These are phyloP conservation scores for Selenia dentaria DNA, from an alignment of 2,888 invertebrate genomes.

Conservation along the genomic window DNA sequence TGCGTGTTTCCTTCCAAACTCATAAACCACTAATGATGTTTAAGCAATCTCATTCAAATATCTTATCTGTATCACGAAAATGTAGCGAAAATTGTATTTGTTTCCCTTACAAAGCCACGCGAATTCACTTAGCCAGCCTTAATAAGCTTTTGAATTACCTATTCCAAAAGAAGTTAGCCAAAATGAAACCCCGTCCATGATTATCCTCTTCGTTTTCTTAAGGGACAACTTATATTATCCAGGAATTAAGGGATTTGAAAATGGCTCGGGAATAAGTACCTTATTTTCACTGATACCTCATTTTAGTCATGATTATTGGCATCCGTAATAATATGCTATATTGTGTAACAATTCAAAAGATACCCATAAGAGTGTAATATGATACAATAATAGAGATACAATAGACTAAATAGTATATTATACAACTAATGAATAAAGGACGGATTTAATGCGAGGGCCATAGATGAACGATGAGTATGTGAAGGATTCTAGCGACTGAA, in stretches of 20 bases:
- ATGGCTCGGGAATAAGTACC: not conserved
- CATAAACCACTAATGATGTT: slow-evolving; percentile 11
- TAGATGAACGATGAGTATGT: too few relatives aligned
- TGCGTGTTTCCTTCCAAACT: too few relatives aligned
- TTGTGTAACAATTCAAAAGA: too few relatives aligned
- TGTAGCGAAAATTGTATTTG: slow-evolving; percentile 21
- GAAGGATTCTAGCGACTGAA: too few relatives aligned
- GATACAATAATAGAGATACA: too few relatives aligned
- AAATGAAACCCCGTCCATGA: slow-evolving; percentile 19
- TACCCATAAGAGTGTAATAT: too few relatives aligned
- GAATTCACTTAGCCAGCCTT: slow-evolving; percentile 19
- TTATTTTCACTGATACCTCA: too few relatives aligned
- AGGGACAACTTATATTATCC: slow-evolving; percentile 6
- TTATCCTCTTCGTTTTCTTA: slow-evolving; percentile 17
- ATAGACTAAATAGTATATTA: too few relatives aligned
- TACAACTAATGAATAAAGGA: too few relatives aligned
- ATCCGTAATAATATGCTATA: too few relatives aligned
- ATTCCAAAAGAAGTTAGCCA: slow-evolving; percentile 19
- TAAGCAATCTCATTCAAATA: slow-evolving; percentile 8
- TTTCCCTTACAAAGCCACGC: slow-evolving; percentile 14
- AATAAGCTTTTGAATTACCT: slow-evolving; percentile 25
- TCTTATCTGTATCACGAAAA: slow-evolving; percentile 11
- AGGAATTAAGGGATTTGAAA: slow-evolving; percentile 7
- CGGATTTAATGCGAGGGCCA: too few relatives aligned
- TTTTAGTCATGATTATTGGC: too few relatives aligned